Evolutionary conservation across 1,140 invertebrate genomes (phyloP), one percentile per base, ranked within the genome.

Genomic region (Pseudomyrmex cubaensis): DNA sequence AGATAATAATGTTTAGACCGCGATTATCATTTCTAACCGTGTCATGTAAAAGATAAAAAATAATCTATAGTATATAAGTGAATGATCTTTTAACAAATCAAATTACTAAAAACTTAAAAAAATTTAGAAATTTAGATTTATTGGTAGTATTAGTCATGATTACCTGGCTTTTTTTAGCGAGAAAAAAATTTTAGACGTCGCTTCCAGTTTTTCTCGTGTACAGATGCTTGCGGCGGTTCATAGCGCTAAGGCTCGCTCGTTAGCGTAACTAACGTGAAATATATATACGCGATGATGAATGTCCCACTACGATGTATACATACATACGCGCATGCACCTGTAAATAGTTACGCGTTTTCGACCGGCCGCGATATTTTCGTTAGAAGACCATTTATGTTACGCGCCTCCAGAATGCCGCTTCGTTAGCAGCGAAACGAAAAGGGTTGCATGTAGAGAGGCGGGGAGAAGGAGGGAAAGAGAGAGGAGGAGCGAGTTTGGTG

Each of bases 231-330:
- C 56, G 54, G 22, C 12, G 46, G 57, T 66, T 86, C 67, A 70
- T 48, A 7, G 35, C 66, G 64, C 70, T 77, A 77, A 66, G 85
- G 17, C 62, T 67, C 44, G 67, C 56, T 87, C 82, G 82, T 87
- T 87, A 86, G 56, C 73, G 62, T 35, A 57, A 59, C 17, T 20
- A 52, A 69, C 72, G 73, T 87, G 73, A 87, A 87, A 87, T 87
- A 87, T 87, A 87, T 87, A 84, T 85, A 84, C 66, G 56, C 62
- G 57, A 74, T 84, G 86, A 87, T 87, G 85, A 86, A 87, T 83
- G 80, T 63, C 56, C 62, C 44, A 56, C 72, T 35, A 70, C 64
- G 66, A 69, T 66, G 50, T 25, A 52, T 25, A 52, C 35, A 35
- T 35, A 35, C 5, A 35, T 35, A 48, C 48, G 69, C 72, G 61